Evolutionary conservation across 2,888 invertebrate species (phyloP), one percentile per base, ranked within the genome.

Genomic region (Brenthis daphne): DNA sequence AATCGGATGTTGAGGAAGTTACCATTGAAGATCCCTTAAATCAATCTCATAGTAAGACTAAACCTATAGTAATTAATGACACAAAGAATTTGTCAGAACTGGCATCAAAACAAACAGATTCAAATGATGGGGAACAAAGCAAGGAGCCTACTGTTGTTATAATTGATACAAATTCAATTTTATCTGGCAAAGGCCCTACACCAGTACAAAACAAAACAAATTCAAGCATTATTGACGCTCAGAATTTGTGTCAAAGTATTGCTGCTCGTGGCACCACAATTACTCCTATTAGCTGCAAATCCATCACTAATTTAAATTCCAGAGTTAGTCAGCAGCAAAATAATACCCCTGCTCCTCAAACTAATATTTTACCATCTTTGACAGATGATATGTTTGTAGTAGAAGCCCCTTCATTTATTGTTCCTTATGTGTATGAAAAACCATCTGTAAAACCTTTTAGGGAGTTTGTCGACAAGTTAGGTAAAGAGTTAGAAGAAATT

Each of bases 371-470:
- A 79, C 97, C 97, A 16, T 96, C 97, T 14, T 88, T 98, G 29
- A 97, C 97, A 51, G 98, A 98, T 86, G 97, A 98, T 78, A 97
- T 98, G 96, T 98, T 96, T 89, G 97, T 98, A 33, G 96, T 98
- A 33, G 98, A 98, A 89, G 98, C 98, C 43, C 98, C 98, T 12
- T 97, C 97, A 51, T 98, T 98, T 82, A 98, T 98, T 85, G 98
- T 98, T 75, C 98, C 98, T 51, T 98, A 98, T 86, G 97, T 98
- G 14, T 98, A 98, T 89, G 98, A 98, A 85, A 98, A 98, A 85
- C 97, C 97, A 29, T 97, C 98, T 0, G 89, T 96, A 1, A 96
- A 96, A 80, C 96, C 96, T 72, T 94, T 98, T 72, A 96, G 95
- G 82, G 95, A 96, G 74, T 96, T 96, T 84, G 94, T 97, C 48